Evolutionary conservation across 1,140 invertebrate genomes (phyloP).

Genomic region (Procambarus clarkii): DNA sequence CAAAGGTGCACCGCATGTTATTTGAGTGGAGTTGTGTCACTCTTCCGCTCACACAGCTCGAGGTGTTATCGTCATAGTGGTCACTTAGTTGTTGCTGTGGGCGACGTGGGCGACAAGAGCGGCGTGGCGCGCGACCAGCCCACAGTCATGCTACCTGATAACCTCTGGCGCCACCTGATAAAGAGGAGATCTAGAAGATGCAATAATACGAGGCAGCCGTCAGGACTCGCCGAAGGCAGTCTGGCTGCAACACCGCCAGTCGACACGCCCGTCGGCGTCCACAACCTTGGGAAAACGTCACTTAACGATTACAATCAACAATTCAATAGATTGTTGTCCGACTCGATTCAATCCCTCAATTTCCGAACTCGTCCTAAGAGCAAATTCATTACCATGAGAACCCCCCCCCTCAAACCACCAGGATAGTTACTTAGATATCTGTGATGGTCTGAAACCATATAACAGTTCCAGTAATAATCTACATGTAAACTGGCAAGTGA

Average conservation of each 20-base stretch:
- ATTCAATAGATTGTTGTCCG: not conserved
- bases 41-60: not conserved
- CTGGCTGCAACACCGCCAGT: not conserved
- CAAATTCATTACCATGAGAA: too few species aligned
- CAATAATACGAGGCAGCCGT: not conserved
- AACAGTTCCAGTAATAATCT: too few species aligned
- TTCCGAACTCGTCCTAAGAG: not conserved
- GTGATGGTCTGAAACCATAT: too few species aligned
- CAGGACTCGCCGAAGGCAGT: not conserved
- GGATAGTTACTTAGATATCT: too few species aligned
- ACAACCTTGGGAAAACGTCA: not conserved
- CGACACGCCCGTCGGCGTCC: not conserved
- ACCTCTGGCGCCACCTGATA: not conserved
- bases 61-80: not conserved
- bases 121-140: not conserved
- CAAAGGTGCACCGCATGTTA: not conserved
- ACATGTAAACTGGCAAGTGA: too few species aligned
- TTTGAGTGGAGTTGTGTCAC: not conserved
- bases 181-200: not conserved
- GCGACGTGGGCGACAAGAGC: not conserved
- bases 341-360: not conserved
- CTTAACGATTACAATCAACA: not conserved
- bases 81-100: not conserved
- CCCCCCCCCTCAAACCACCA: too few species aligned
- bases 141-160: not conserved